These are phyloP conservation scores for Cygnus olor DNA, from an alignment of 2,797 vertebrate genomes.

Conservation along the genomic window DNA sequence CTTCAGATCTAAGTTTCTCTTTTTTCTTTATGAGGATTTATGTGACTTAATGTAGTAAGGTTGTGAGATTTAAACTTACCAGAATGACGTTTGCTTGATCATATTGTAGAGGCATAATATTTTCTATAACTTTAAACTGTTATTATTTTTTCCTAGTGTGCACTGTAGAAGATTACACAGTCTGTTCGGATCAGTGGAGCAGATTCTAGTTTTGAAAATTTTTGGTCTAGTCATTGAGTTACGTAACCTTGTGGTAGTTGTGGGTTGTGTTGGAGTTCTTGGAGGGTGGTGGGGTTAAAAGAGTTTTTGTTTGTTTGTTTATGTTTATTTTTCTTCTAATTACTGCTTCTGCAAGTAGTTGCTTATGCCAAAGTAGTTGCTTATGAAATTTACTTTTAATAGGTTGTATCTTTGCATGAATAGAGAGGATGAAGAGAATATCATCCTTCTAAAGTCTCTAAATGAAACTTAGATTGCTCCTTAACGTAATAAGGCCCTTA, in stretches of 20 bases:
- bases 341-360: background rate
- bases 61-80: background rate
- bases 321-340: background rate
- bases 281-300: background rate
- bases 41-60: background rate
- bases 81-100: background rate
- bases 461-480: background rate
- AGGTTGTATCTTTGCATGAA: background rate
- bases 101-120: background rate
- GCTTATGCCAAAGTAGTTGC: background rate
- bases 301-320: no score
- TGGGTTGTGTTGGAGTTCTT: background rate
- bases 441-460: background rate
- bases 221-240: background rate
- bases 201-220: background rate
- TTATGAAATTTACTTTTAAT: background rate
- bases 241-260: background rate
- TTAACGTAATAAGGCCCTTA: background rate
- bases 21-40: background rate
- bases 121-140: background rate
- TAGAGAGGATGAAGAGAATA: background rate
- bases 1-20: background rate
- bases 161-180: background rate
- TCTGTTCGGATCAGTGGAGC: background rate
- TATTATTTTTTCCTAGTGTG: background rate